Evolutionary conservation across 1,140 invertebrate species (phyloP).

Genomic region (Paramacrobiotus metropolitanus): DNA sequence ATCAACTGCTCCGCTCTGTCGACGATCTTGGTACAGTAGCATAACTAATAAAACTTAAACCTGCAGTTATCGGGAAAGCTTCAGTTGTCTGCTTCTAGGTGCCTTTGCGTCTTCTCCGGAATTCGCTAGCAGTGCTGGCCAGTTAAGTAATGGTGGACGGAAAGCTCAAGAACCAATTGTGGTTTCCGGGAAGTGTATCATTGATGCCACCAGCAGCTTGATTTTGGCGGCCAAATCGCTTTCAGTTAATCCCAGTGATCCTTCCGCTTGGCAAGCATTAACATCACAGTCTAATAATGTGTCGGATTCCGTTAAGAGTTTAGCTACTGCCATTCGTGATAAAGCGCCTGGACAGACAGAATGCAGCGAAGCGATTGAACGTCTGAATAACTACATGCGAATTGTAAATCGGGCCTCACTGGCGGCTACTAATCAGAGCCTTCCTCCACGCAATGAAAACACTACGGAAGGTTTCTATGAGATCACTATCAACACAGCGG

Average conservation of each 20-base stretch:
- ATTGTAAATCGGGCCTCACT: constrained; percentile 66
- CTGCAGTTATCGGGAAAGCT: too few species aligned
- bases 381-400: constrained; percentile 43
- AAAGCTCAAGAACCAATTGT: constrained; percentile 63
- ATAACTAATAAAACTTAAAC: too few species aligned
- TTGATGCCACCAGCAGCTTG: constrained; percentile 47
- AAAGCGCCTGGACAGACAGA: constrained; percentile 84
- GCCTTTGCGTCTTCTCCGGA: constrained; percentile 77
- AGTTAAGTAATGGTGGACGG: constrained; percentile 41
- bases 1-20: constrained; percentile 64
- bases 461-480: constrained; percentile 22
- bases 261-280: constrained; percentile 71
- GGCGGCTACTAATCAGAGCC: constrained; percentile 55
- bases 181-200: constrained; percentile 47
- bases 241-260: constrained; percentile 65
- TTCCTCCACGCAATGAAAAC: constrained; percentile 44
- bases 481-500: constrained; percentile 17
- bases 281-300: constrained; percentile 80
- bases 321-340: constrained; percentile 73
- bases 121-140: constrained; percentile 69
- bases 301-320: constrained; percentile 78
- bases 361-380: constrained; percentile 59
- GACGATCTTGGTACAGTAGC: constrained; percentile 80
- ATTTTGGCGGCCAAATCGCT: constrained; percentile 51
- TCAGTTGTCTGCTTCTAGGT: too few species aligned